Base-by-base conservation (phyloP, 2,113 vertebrate species). In the Cheirogaleus medius region DNA sequence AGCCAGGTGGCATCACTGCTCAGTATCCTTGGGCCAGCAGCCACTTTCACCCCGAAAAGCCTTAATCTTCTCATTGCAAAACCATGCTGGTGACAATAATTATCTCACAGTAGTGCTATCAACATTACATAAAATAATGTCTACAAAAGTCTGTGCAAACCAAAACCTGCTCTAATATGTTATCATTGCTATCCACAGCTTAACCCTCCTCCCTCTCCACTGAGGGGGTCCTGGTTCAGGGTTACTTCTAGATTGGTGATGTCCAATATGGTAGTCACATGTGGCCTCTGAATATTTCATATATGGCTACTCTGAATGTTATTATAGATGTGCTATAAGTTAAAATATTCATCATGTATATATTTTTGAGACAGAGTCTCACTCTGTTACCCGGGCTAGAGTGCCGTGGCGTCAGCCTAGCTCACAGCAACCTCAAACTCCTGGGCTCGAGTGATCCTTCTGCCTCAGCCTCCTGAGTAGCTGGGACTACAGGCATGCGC, bases 21-120 rank as follows among this genome's bases (percentile, higher is more conserved):
- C 23, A 27, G 10, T 5, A 18, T 32, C 42, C 10, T 32, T 47
- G 52, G 25, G 29, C 60, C 54, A 34, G 52, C 4, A 21, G 52
- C 8, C 64, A 68, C 8, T 73, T 52, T 39, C 25, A 60, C 39
- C 42, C 6, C 15, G 3, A 37, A 58, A 63, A 85, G 29, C 25
- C 71, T 87, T 77, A 52, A 78, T 92, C 66, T 88, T 80, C 77
- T 94, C 82, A 47, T n/a, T 84, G 71, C 39, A 84, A 84, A 88
- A 56, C 0, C 5, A 56, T 77, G 49, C 15, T 58, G 47, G 32
- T 78, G 54, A 95, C 88, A 71, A 64, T 89, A 96, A 78, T 89
- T 25, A 56, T 39, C 71, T 95, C 37, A 64, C 11, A 34, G 32
- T 15, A 27, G 6, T 95, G 34, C 34, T 47, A 49, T 44, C 47